phyloP scores from a whole-genome alignment of 1,140 invertebrate species.

The Phymorhynchus buccinoides region DNA sequence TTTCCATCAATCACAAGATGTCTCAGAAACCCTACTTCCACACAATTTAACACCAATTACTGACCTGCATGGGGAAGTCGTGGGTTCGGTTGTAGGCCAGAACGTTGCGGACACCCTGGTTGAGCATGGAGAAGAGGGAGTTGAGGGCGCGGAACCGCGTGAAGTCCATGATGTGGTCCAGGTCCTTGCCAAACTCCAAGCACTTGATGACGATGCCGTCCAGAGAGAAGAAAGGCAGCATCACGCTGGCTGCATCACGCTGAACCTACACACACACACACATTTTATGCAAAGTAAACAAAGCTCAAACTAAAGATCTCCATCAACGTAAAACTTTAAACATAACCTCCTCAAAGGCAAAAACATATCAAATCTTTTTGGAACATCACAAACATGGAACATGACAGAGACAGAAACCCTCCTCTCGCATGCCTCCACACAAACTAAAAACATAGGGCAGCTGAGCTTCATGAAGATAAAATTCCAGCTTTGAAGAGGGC shows the following conservation, averaged over 20 bases:
- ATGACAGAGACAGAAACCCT: too few species aligned
- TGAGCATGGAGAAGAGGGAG: conserved; percentile 98
- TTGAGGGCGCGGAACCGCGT: conserved; percentile 93
- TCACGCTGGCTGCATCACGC: conserved; percentile 87
- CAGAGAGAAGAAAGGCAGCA: conserved; percentile 88
- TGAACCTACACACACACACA: conserved; percentile 80
- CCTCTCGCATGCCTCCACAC: too few species aligned
- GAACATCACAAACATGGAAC: background rate
- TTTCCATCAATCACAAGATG: too few species aligned
- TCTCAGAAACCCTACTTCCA: too few species aligned
- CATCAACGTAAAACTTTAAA: too few species aligned
- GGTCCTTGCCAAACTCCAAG: conserved; percentile 88
- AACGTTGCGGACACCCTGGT: conserved; percentile 90
- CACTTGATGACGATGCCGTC: conserved; percentile 95
- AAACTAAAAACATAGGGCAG: too few species aligned
- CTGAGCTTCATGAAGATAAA: too few species aligned
- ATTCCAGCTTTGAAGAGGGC: too few species aligned
- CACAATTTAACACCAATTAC: too few species aligned
- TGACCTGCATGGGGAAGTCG: conserved; percentile 90
- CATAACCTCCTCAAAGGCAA: background rate
- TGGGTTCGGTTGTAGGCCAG: conserved; percentile 94
- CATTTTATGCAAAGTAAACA: conserved; percentile 34
- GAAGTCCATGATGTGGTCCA: conserved; percentile 99
- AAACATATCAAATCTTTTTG: background rate
- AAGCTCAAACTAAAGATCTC: background rate